Percentiles rank a stretch among this genome's conserved stretches.
These are phyloP conservation scores for Chironomus striatipennis DNA, from an alignment of 1,140 invertebrate species.

Conservation along the genomic window DNA sequence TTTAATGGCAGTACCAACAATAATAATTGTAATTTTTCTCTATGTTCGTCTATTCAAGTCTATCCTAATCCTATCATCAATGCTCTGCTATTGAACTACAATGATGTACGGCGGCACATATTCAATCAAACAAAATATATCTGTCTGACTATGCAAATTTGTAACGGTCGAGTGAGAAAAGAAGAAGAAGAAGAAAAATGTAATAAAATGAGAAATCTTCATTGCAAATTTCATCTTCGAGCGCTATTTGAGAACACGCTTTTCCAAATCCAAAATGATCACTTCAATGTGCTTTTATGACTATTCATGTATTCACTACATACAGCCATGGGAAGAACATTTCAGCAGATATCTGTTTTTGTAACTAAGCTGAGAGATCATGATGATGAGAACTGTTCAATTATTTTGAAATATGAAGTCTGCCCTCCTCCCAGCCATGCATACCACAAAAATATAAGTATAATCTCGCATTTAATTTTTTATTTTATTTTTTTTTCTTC, in stretches of 20 bases:
- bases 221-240: too few relatives aligned
- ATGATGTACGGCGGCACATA: neutral
- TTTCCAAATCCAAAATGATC: neutral
- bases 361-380: too few relatives aligned
- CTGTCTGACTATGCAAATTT: neutral
- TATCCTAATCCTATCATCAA: neutral
- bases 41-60: too few relatives aligned
- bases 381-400: too few relatives aligned
- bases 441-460: too few relatives aligned
- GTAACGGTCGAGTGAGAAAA: neutral
- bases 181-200: neutral
- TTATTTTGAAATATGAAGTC: too few relatives aligned
- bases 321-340: neutral
- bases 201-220: too few relatives aligned
- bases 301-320: too few relatives aligned
- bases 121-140: neutral
- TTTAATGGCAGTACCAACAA: neutral
- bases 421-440: too few relatives aligned
- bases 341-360: too few relatives aligned
- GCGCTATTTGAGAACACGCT: neutral
- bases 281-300: neutral
- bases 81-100: neutral
- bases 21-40: neutral
- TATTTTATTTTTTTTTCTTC: too few relatives aligned
- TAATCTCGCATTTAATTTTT: too few relatives aligned